Base-by-base conservation (phyloP, 2,797 vertebrate species). In the Microcaecilia unicolor region DNA sequence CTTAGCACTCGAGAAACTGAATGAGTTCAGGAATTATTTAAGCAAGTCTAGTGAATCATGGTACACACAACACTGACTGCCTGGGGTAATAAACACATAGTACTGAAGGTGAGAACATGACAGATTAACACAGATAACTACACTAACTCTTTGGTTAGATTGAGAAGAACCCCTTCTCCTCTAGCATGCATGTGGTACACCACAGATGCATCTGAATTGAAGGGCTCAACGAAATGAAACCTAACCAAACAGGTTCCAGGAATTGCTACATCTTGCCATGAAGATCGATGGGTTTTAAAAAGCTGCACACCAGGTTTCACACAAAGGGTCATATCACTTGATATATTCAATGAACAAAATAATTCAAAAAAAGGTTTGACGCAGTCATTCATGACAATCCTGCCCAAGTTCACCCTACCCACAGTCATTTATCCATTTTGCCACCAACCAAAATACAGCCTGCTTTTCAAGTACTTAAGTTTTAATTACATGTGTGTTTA, bases 21-120 rank as follows among this genome's bases (percentile, higher is more conserved):
- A 8, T n/a, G 28, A 18, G 37, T 28, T 53, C 14, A 48, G 24
- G 18, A 37, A 65, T 55, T 35, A n/a, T 29, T 46, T 25, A 57
- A 24, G 36, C 9, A 5, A 45, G 30, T 37, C 41, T 41, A 43
- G 40, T 9, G 33, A 35, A 34, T n/a, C 2, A 3, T 8, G 22
- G 20, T 39, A 37, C 26, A 48, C 28, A 27, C 5, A 29, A 20
- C 23, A 35, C 2, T 50, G 28, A 35, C 2, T 50, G 28, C 30
- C 49, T 8, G 1, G 44, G 49, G 49, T n/a, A n/a, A n/a, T n/a
- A n/a, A n/a, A n/a, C n/a, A n/a, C n/a, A n/a, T n/a, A n/a, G n/a
- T n/a, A n/a, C n/a, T n/a, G n/a, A n/a, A n/a, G n/a, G n/a, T n/a
- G n/a, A n/a, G n/a, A n/a, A n/a, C n/a, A n/a, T n/a, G n/a, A n/a